Conservation (phyloP, 2,888 invertebrate genomes). For the Plebejus melissa region DNA sequence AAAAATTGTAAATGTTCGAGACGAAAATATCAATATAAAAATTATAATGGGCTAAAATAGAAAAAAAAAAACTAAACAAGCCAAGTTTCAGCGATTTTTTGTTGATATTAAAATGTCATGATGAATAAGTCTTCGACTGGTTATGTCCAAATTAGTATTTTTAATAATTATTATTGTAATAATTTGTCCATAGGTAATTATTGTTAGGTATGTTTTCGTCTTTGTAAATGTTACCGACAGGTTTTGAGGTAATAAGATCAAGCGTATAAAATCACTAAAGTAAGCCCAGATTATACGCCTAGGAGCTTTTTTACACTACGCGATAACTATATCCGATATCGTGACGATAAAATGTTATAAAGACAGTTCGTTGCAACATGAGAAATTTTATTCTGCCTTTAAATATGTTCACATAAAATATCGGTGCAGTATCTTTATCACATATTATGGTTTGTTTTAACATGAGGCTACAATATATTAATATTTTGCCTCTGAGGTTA, state of each 20-base stretch:
- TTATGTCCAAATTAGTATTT: conserved; percentile 1
- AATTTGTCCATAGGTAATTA: conserved; percentile 5
- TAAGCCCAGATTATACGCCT: background rate
- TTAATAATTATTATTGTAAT: background rate
- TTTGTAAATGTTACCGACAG: background rate
- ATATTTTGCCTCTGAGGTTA: too few species aligned
- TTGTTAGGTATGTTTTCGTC: background rate
- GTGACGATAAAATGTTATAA: background rate
- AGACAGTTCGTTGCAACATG: too few species aligned
- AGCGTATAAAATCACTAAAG: background rate
- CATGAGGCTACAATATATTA: too few species aligned
- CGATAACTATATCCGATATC: background rate
- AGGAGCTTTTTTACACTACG: background rate
- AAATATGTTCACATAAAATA: too few species aligned
- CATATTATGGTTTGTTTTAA: too few species aligned
- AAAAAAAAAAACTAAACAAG: background rate
- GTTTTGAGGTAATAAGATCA: background rate
- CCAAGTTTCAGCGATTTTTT: background rate
- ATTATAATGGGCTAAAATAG: background rate
- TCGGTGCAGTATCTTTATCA: too few species aligned
- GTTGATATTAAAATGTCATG: background rate
- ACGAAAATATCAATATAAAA: background rate
- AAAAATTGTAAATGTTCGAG: background rate
- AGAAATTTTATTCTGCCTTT: too few species aligned
- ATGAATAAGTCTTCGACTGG: background rate